phyloP scores from a whole-genome alignment of 2,113 vertebrate species.

The Pelecanus crispus region DNA sequence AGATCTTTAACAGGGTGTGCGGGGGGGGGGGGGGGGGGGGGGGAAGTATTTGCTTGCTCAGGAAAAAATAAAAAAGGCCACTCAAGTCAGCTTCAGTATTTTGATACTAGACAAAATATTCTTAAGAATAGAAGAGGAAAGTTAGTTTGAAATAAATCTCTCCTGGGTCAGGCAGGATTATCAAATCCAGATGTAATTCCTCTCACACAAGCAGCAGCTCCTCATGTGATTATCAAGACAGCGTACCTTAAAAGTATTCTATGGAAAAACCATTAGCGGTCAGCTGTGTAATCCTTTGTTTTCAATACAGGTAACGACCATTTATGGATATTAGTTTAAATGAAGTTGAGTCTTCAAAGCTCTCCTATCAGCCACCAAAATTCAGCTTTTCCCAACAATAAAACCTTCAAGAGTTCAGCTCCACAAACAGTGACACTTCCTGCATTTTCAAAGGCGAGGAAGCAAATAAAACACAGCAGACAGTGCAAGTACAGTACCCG shows the following conservation, averaged over 20 bases:
- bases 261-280: neutral
- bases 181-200: slow-evolving; percentile 1
- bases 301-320: neutral
- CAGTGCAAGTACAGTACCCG: neutral
- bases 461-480: neutral
- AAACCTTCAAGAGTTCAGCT: neutral
- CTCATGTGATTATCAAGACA: neutral
- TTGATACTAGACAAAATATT: neutral
- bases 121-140: neutral
- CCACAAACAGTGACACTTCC: neutral
- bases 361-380: neutral
- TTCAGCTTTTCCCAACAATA: neutral
- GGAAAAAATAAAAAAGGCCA: neutral
- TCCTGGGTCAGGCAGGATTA: neutral
- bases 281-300: neutral
- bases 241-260: neutral
- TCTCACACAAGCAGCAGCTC: neutral
- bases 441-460: neutral
- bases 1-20: rapidly evolving
- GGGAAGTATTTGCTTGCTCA: neutral
- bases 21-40: too few relatives aligned
- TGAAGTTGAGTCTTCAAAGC: neutral
- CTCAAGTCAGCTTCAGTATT: neutral
- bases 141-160: neutral
- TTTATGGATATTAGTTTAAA: neutral